Base-by-base conservation (phyloP, 2,113 vertebrate species). In the Melanotaenia duboulayi region DNA sequence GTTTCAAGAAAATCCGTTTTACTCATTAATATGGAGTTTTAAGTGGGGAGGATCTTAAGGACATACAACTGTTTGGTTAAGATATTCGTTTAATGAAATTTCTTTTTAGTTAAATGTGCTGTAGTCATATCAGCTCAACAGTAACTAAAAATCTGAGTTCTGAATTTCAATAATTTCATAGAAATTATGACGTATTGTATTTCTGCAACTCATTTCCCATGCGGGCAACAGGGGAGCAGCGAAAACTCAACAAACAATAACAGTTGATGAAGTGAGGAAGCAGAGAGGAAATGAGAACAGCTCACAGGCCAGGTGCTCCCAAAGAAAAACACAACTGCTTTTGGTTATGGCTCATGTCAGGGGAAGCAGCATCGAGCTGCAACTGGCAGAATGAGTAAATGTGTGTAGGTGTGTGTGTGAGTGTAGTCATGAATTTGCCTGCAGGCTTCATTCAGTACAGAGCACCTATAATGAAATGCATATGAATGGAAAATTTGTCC, bases 201-300 rank as follows among this genome's bases (percentile, higher is more conserved):
- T 81, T 74, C 80, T 56, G 59, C 24, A 81, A 74, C 61, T 87
- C 55, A 87, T 90, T 90, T 89, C 78, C 84, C 49, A 73, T 66
- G 70, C 32, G n/a, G 68, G 57, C 60, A 57, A 71, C 71, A 61
- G 54, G 71, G 76, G 77, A 78, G 61, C 56, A 20, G 14, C 46
- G 63, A 78, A 82, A 85, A 73, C 57, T 69, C 70, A 77, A 25
- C 64, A 58, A 77, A 89, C 56, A 71, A 86, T 74, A 82, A 83
- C 63, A 75, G 48, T 67, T 74, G 79, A 82, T 80, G 74, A 76
- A 79, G 76, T 46, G 58, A 69, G 76, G 80, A 75, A 67, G 54
- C 67, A 39, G 61, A 71, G 74, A 88, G 88, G 87, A 84, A 87
- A 90, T 87, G 83, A 89, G 83, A 84, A 56, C 50, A 67, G 78